Base-by-base conservation (phyloP, 1,140 invertebrate species). In the Scaptomyza graminum region DNA sequence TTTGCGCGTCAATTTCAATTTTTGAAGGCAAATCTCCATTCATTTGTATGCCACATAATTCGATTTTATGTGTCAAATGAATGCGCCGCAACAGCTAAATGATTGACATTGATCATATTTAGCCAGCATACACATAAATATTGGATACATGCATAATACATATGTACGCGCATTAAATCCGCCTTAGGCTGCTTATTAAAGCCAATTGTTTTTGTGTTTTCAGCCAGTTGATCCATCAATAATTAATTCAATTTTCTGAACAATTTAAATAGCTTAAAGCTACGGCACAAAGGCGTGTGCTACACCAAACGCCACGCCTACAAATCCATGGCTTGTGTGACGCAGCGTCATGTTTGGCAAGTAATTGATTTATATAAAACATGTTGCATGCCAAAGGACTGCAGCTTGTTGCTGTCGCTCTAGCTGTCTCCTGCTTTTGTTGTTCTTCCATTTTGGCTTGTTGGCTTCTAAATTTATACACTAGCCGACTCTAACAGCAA, bases 311-410 rank as follows among this genome's bases (percentile, higher is more conserved):
- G 28, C 12, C 41, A 37, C 28, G 64, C 46, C 62, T 16, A 77
- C 71, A 81, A 87, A 84, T 79, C 68, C 41, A 67, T 63, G 50
- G 55, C 59, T 43, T 59, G 39, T 55, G 50, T 55, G 31, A 34
- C 31, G 31, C 8, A 7, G 69, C 67, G 70, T 72, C 77, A 67
- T 87, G 78, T 87, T 79, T 87, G 83, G 71, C 74, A 88, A 76
- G 83, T 87, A 87, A 87, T 87, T 87, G 83, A 87, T 88, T 87
- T 88, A 88, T 83, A 76, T 87, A 82, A 87, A 88, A 88, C 83
- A 87, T 87, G 83, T 88, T 87, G 83, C 83, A 88, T 73, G 76
- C 75, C 82, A 70, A 56, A 57, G 56, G 60, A 78, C 69, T 76
- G 74, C 74, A 87, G 74, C 70, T 82, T 81, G 82, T 77, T 87